These are phyloP conservation scores for Drosophila mayaguana DNA, from an alignment of 2,888 invertebrate species.

Conservation along the genomic window DNA sequence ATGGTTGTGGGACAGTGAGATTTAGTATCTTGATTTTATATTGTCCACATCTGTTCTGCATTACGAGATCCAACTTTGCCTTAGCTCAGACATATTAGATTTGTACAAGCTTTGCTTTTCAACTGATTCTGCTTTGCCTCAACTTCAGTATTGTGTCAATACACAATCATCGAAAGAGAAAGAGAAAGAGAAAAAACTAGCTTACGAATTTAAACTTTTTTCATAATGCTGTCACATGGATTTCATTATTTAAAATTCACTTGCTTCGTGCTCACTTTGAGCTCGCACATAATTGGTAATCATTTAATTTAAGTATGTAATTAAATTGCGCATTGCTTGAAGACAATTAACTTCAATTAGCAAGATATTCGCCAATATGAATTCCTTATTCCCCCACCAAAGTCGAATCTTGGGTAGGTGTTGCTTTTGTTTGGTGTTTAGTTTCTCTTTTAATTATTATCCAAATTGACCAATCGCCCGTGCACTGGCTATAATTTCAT, in stretches of 20 bases:
- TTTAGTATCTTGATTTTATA: too few species aligned
- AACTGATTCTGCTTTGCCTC: too few species aligned
- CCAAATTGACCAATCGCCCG: neutral
- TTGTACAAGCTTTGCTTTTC: too few species aligned
- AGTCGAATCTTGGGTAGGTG: neutral
- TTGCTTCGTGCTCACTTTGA: neutral
- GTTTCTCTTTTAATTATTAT: conserved; percentile 16
- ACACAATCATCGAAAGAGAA: too few species aligned
- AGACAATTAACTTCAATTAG: conserved; percentile 3
- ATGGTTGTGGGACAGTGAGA: too few species aligned
- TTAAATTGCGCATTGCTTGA: neutral
- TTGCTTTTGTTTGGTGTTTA: conserved; percentile 2
- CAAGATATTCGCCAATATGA: neutral
- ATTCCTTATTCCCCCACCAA: neutral
- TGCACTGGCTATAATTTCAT: neutral
- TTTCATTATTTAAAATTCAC: neutral
- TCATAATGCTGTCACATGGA: neutral
- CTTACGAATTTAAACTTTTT: too few species aligned
- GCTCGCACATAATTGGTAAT: neutral
- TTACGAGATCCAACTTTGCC: too few species aligned
- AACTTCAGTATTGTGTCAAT: too few species aligned
- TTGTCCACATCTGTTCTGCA: too few species aligned
- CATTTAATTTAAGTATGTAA: neutral
- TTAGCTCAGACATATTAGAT: too few species aligned
- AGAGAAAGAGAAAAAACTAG: too few species aligned